A percentile compares a stretch with the other conserved stretches of the same genome.
Conservation (phyloP, 2,888 invertebrate genomes). For the Mimumesa dahlbomi region DNA sequence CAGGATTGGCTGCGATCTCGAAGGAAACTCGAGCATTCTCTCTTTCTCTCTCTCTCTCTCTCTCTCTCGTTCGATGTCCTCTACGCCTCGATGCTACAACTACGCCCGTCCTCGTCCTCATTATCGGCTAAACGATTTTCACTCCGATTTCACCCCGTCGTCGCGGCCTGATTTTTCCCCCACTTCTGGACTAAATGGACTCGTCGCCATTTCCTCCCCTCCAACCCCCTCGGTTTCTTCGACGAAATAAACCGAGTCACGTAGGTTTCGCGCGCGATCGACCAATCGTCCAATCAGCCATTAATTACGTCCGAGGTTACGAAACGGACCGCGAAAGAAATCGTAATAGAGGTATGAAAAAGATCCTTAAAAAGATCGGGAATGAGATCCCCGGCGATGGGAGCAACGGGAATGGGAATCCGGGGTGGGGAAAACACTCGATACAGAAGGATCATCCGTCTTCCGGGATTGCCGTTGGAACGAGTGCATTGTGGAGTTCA, state of each 20-base stretch:
- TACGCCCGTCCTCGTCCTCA: not conserved
- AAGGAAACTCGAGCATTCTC: slow-evolving; percentile 43
- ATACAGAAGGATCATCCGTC: slow-evolving; percentile 57
- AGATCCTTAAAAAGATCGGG: slow-evolving; percentile 10
- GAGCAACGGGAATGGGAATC: not conserved
- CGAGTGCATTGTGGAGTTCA: slow-evolving; percentile 57
- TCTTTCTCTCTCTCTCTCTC: not conserved
- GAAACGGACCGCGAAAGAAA: no score
- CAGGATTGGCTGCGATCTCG: slow-evolving; percentile 41
- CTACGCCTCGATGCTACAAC: not conserved
- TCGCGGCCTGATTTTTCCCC: not conserved
- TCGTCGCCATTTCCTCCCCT: no score
- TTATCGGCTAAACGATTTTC: slow-evolving; percentile 7
- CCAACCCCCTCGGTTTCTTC: no score
- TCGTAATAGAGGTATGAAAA: slow-evolving; percentile 21
- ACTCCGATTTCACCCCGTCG: not conserved
- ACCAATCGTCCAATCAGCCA: no score
- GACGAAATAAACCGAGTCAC: no score
- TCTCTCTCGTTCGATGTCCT: not conserved
- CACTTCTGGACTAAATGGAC: no score
- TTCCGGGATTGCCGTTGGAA: slow-evolving; percentile 50
- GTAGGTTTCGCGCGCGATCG: no score
- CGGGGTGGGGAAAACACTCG: slow-evolving; percentile 26
- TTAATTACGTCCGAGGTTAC: no score
- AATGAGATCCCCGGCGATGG: slow-evolving; percentile 9